Base-by-base conservation (phyloP, 2,888 invertebrate species). In the Diarsia dahlii region DNA sequence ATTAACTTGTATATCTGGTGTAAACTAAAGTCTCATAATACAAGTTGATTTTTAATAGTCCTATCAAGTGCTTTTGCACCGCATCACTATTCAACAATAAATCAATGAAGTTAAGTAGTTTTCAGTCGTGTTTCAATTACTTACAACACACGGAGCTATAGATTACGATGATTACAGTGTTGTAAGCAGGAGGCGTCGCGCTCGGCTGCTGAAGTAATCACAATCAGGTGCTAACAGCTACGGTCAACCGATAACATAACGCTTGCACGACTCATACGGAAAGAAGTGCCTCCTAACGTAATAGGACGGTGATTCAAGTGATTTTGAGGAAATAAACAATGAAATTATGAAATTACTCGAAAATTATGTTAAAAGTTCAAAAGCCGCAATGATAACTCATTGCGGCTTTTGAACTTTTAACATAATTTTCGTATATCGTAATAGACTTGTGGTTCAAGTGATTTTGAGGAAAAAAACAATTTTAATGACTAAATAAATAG, bases 191-290 rank as follows among this genome's bases (percentile, higher is more conserved):
- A n/a, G 28, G n/a, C 18, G 39, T 70, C 56, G 68, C 46, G 34
- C 60, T 10, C 39, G 18, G 23, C 15, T 18, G 67, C 39, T 83
- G 83, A 52, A 69, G 62, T 84, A 73, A 73, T 56, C 64, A 73
- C 58, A 73, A 79, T 62, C 60, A 73, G 64, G 64, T 69, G 79
- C 72, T 81, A 83, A 81, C 45, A 70, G n/a, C 46, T 62, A 56
- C 4, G 65, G 34, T 28, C 58, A 65, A 68, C 39, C 0, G n/a
- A 45, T 60, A 52, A 15, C 54, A 56, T 69, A 34, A 50, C 39
- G 60, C 13, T 34, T 5, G 50, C 45, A 34, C 28, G 62, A 50
- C 13, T 70, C 45, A 20, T 12, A 13, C 34, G 52, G 71, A 20
- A 63, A 50, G 45, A 34, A 20, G 64, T 46, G 0, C 0, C n/a